Evolutionary conservation across 2,113 vertebrate genomes (phyloP).

Genomic region (Melierax canorus): DNA sequence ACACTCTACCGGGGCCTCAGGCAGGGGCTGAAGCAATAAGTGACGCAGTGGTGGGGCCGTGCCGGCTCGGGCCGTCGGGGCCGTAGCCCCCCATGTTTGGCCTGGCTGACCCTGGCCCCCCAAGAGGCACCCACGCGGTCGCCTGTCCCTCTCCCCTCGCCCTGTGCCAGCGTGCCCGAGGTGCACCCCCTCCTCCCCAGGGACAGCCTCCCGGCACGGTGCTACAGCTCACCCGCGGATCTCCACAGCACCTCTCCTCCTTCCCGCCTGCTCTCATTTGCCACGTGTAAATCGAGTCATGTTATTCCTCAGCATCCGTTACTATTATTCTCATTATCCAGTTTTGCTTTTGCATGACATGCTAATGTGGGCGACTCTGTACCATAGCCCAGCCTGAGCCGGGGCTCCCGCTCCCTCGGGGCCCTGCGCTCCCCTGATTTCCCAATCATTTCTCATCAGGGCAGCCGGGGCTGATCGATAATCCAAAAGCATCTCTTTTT

Average conservation of each 20-base stretch:
- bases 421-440: neutral
- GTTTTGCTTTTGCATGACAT: constrained; percentile 21
- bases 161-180: neutral
- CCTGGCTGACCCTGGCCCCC: neutral
- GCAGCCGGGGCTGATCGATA: neutral
- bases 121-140: fast-evolving
- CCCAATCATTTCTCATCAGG: neutral
- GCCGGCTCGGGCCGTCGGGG: neutral
- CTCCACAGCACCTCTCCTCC: neutral
- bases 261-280: neutral
- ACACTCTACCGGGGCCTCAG: neutral
- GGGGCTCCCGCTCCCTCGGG: neutral
- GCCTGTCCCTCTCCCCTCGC: neutral
- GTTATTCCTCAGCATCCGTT: neutral
- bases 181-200: neutral
- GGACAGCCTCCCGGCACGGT: neutral
- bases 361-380: neutral
- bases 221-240: neutral
- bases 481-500: neutral
- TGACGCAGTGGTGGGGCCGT: neutral
- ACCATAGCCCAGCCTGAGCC: neutral
- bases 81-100: fast-evolving
- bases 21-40: neutral
- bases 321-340: constrained; percentile 22
- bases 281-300: neutral